These are phyloP conservation scores for Pipistrellus kuhlii DNA, from an alignment of 2,797 vertebrate genomes.

Conservation along the genomic window DNA sequence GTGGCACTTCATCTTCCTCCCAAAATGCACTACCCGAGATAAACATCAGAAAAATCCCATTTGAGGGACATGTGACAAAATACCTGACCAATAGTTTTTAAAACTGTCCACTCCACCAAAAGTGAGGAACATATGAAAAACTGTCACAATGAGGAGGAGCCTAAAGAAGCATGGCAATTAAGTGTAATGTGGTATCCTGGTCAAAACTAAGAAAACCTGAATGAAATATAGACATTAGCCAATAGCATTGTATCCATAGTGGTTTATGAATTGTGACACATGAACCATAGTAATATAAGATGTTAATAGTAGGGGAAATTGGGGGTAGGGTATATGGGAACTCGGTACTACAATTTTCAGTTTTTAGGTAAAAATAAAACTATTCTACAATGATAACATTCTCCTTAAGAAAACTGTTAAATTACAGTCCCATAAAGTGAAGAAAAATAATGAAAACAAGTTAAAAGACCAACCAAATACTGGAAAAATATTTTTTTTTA, in stretches of 20 bases:
- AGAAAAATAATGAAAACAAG: background rate
- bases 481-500: background rate
- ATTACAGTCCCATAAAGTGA: background rate
- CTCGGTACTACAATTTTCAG: background rate
- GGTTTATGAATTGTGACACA: background rate
- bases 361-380: slow-evolving; percentile 33
- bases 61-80: background rate
- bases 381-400: background rate
- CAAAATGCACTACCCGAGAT: background rate
- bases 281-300: background rate
- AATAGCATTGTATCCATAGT: background rate
- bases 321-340: background rate
- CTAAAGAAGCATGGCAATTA: background rate
- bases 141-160: background rate
- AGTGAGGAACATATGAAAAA: background rate
- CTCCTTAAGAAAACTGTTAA: slow-evolving; percentile 5
- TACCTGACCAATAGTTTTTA: background rate
- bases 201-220: background rate
- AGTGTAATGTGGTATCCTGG: background rate
- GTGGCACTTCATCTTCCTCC: background rate
- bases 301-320: background rate
- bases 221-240: background rate
- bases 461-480: slow-evolving; percentile 9
- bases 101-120: background rate
- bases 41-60: background rate